Base-by-base conservation (phyloP, 2,888 invertebrate genomes). In the Morinoia aosen region DNA sequence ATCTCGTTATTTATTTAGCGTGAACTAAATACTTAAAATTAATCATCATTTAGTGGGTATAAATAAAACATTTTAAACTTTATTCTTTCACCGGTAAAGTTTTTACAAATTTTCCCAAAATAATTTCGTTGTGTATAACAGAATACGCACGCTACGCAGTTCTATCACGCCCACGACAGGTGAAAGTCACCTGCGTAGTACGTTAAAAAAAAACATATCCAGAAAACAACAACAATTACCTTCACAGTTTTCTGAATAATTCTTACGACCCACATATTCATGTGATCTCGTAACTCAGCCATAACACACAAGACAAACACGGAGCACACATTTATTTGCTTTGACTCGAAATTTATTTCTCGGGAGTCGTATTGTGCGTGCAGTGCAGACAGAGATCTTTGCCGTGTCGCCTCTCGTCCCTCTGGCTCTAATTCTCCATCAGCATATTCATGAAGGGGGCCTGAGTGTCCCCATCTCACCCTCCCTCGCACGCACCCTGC, bases 381-480 rank as follows among this genome's bases (percentile, higher is more conserved):
- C 76, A 76, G 25, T 76, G 76, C 76, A 76, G 76, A 76, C 76
- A 76, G 76, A 76, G 76, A 76, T 76, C 76, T 76, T 76, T 76
- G 76, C 76, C 25, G 33, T 76, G 76, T 76, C 76, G 76, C 76
- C 76, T 76, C 76, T 33, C 90, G 40, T 48, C 90, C 48, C 90
- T 90, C 90, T 90, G 90, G 39, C 48, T 90, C 90, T 90, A 90
- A 90, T 90, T 90, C 90, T 90, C 90, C 25, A 90, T 90, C 90
- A 90, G 90, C 90, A 90, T 90, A 90, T 90, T 90, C 90, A 90
- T 90, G 90, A 90, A 90, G 90, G 90, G 48, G 40, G 39, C 25
- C 76, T 76, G 76, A 10, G 25, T 76, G 25, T 33, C 19, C 76
- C 76, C 19, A 76, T 48, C 48, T 48, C 48, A 5, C 76, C 19